Base-by-base conservation (phyloP, 2,797 vertebrate species). In the Epinephelus malabaricus region DNA sequence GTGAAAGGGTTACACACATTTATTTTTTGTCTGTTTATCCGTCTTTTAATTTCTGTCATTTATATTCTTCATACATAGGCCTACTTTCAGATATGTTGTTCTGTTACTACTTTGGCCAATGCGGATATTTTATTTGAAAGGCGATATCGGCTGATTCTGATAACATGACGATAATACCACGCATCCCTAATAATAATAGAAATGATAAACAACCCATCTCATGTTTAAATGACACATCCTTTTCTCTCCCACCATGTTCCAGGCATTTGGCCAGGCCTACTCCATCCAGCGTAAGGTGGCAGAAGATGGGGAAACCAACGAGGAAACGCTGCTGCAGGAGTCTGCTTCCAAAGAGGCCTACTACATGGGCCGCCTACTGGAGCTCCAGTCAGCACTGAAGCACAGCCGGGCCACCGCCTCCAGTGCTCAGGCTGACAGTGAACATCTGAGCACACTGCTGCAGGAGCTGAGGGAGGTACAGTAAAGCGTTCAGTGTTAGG, bases 251-350 rank as follows among this genome's bases (percentile, higher is more conserved):
- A 14, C 11, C 27, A 21, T 72, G 3, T 38, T 62, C 1, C 89
- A 99, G 98, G 98, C 98, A 0, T 98, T 99, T 54, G 96, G 97
- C 51, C 98, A 99, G 78, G 97, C 97, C 53, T 99, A 97, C 93
- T 97, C 96, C 0, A 96, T 96, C 83, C 98, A 99, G 89, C 97
- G 97, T 69, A 99, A 98, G 90, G 98, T 98, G 34, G 98, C 98
- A 1, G 97, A 97, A 82, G 98, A 99, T 92, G 97, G 98, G 1
- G 98, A 99, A 89, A 97, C 93, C 5, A 97, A 97, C 0, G 98
- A 99, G 84, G 97, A 98, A 87, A 97, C 96, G 0, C 94, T 99
- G 2, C 94, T 99, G 61, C 97, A 98, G 94, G 98, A 99, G 91
- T 98, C 97, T 0, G 98, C 98, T 3, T 97, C 95, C 0, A 98